phyloP scores from a whole-genome alignment of 2,888 invertebrate species.

The Synergus laeviventris region DNA sequence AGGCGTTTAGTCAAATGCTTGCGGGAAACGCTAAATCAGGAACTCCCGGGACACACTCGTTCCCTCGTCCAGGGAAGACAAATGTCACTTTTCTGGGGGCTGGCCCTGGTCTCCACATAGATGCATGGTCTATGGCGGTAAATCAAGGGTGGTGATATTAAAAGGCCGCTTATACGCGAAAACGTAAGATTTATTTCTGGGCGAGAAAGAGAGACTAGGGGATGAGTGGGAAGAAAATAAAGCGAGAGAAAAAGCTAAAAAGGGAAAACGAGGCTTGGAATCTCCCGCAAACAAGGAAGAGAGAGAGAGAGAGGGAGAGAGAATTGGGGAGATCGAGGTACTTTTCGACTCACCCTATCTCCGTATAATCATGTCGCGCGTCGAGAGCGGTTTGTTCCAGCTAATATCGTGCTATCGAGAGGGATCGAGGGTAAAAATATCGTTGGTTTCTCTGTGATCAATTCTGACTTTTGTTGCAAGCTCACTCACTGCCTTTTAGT shows the following conservation, averaged over 20 bases:
- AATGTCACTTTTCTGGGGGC: constrained; percentile 63
- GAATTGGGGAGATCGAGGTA: constrained; percentile 48
- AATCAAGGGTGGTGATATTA: constrained; percentile 75
- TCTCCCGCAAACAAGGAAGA: constrained; percentile 53
- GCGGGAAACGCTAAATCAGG: constrained; percentile 64
- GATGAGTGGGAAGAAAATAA: constrained; percentile 37
- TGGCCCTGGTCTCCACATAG: constrained; percentile 61
- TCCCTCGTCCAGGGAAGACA: constrained; percentile 62
- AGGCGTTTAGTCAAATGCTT: constrained; percentile 64
- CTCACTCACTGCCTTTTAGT: not conserved
- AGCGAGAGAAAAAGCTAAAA: constrained; percentile 34
- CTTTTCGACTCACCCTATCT: constrained; percentile 59
- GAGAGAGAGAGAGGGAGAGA: constrained; percentile 48
- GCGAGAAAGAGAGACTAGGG: constrained; percentile 48
- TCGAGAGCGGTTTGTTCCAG: constrained; percentile 54
- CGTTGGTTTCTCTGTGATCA: constrained; percentile 17
- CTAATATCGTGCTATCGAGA: constrained; percentile 38
- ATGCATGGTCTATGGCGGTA: constrained; percentile 72
- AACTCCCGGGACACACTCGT: constrained; percentile 55
- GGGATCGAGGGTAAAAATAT: constrained; percentile 35
- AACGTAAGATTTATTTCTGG: constrained; percentile 73
- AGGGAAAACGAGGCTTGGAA: constrained; percentile 42
- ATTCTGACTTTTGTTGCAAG: constrained; percentile 4
- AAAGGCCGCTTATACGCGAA: constrained; percentile 75
- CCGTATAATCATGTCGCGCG: constrained; percentile 63